Evolutionary conservation across 2,113 vertebrate species (phyloP).

Genomic region (Alosa alosa): DNA sequence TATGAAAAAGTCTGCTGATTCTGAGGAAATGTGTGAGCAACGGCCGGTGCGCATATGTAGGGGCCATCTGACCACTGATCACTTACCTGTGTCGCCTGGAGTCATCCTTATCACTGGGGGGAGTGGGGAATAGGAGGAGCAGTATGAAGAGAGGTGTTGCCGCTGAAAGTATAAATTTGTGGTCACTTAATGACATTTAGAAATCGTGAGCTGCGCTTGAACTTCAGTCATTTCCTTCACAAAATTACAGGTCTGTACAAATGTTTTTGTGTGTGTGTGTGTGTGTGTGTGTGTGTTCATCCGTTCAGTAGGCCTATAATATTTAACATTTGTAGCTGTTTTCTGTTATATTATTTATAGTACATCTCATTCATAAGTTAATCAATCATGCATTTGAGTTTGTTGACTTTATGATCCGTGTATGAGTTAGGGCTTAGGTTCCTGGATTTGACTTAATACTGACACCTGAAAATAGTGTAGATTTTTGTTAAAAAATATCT

Average conservation of each 20-base stretch:
- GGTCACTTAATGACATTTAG: not conserved
- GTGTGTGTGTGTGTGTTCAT: not conserved
- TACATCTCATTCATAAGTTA: not conserved
- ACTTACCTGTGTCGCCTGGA: not conserved
- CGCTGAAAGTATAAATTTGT: not conserved
- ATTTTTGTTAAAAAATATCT: too few species aligned
- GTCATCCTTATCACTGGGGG: not conserved
- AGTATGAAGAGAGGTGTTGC: not conserved
- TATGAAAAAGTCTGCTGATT: not conserved
- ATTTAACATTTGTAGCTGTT: not conserved
- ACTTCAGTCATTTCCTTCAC: not conserved
- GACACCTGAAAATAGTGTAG: too few species aligned
- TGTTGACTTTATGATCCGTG: not conserved
- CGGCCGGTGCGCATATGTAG: not conserved
- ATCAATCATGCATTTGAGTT: not conserved
- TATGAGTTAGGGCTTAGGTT: too few species aligned
- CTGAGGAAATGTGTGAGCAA: not conserved
- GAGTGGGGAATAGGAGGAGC: conserved; percentile 9
- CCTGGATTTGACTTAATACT: not conserved
- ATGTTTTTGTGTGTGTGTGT: too few species aligned
- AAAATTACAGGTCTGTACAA: not conserved
- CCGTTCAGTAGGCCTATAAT: too few species aligned
- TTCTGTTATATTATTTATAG: not conserved
- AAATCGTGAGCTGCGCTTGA: not conserved
- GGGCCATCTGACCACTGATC: not conserved